Conservation (phyloP, 2,113 vertebrate species). For the Callocephalon fimbriatum region DNA sequence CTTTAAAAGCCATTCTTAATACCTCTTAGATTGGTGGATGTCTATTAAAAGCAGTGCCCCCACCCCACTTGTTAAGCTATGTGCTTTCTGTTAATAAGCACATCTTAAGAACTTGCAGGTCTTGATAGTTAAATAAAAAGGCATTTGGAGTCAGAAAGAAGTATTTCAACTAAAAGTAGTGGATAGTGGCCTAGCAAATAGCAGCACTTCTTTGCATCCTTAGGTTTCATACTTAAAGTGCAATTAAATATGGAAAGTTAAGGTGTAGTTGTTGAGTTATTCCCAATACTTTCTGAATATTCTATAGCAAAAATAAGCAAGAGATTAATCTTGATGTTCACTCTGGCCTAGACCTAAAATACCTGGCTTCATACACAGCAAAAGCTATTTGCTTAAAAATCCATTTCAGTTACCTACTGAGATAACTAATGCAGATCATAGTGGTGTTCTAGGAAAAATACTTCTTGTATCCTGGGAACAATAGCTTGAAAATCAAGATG, state of each 20-base stretch:
- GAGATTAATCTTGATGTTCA: not conserved
- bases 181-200: not conserved
- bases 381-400: slow-evolving; percentile 31
- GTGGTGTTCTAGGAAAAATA: not conserved
- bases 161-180: not conserved
- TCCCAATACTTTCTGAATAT: not conserved
- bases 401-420: not conserved
- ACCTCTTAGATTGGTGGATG: not conserved
- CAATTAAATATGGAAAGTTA: not conserved
- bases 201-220: not conserved
- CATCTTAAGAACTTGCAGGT: not conserved
- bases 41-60: not conserved
- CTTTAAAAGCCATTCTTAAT: not conserved
- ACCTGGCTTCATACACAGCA: not conserved
- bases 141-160: not conserved
- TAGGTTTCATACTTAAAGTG: not conserved
- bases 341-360: not conserved
- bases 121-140: not conserved
- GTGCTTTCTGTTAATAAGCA: not conserved
- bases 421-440: not conserved
- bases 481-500: slow-evolving; percentile 8
- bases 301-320: not conserved
- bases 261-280: not conserved
- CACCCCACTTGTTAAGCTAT: not conserved
- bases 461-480: not conserved